Evolutionary conservation across 2,888 invertebrate genomes (phyloP), one percentile per base, ranked within the genome.

Genomic region (Drosophila antonietae): DNA sequence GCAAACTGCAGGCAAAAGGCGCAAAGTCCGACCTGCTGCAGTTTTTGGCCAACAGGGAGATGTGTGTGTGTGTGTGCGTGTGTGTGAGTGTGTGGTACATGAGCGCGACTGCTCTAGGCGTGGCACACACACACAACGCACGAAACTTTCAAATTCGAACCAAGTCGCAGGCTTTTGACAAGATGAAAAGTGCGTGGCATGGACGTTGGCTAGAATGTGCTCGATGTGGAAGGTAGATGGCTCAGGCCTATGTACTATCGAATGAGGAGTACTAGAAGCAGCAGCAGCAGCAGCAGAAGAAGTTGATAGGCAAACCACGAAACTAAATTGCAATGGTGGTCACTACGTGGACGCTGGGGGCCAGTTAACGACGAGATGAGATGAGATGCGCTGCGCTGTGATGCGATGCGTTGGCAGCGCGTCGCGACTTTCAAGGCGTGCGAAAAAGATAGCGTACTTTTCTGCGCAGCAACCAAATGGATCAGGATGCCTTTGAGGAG

Each of bases 361-460:
- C 73, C 73, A 68, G 73, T 75, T 60, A 66, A 41, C 41, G 51
- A 46, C 10, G n/a, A 51, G 52, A 37, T 35, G 37, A 14, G 61
- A 2, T 39, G 37, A 6, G 37, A 47, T n/a, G 53, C 28, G 51
- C 31, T n/a, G 18, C 57, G 55, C 23, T 14, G 46, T 14, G 37
- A 9, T 28, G 49, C 10, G 28, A 31, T 28, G 31, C 49, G 31
- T n/a, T 28, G 5, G n/a, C 28, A n/a, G 10, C 49, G 49, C 31
- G 31, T 3, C 31, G 49, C 49, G 49, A 60, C 64, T 56, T 23
- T 33, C 56, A 72, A 79, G 75, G 70, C 71, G 86, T 80, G 89
- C 78, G 81, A 87, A 87, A 87, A 89, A 89, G 89, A 86, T 84
- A 78, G 88, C 88, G 80, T 69, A 61, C 82, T 89, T 84, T 78